Percentiles rank a stretch among this genome's conserved stretches.
These are phyloP conservation scores for Tiliacea aurago DNA, from an alignment of 2,888 invertebrate genomes.

Conservation along the genomic window DNA sequence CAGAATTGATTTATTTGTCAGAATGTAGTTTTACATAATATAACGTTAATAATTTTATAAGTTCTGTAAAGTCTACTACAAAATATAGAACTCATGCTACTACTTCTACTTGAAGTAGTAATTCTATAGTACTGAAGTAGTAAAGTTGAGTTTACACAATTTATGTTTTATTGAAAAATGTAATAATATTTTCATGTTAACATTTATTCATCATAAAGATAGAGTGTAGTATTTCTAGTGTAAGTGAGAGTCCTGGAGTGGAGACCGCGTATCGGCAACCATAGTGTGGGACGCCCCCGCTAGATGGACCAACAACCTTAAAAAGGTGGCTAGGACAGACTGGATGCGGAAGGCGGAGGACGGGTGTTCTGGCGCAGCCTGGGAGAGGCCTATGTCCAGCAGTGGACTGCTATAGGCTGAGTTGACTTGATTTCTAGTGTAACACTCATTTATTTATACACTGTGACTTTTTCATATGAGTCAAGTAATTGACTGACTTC, in stretches of 20 bases:
- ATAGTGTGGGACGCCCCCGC: too few species aligned
- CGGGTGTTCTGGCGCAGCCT: too few species aligned
- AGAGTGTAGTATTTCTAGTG: neutral
- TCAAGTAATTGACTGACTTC: neutral
- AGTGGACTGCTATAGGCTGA: too few species aligned
- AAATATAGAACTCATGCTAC: neutral
- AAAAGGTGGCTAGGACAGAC: too few species aligned
- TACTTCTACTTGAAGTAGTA: neutral
- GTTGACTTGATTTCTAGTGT: too few species aligned
- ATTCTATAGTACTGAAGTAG: neutral
- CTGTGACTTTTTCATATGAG: neutral
- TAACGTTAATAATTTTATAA: too few species aligned
- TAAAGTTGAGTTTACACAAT: neutral
- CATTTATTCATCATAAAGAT: neutral
- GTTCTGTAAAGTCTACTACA: neutral
- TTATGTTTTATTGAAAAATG: slow-evolving; percentile 16
- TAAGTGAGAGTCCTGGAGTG: too few species aligned
- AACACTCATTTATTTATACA: neutral
- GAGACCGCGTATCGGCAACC: too few species aligned
- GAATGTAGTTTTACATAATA: neutral
- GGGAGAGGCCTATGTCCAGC: too few species aligned
- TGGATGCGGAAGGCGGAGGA: too few species aligned
- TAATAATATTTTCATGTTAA: slow-evolving; percentile 5
- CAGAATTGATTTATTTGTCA: neutral
- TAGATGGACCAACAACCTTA: too few species aligned